Evolutionary conservation across 2,888 invertebrate species (phyloP).

Genomic region (Macropis europaea): DNA sequence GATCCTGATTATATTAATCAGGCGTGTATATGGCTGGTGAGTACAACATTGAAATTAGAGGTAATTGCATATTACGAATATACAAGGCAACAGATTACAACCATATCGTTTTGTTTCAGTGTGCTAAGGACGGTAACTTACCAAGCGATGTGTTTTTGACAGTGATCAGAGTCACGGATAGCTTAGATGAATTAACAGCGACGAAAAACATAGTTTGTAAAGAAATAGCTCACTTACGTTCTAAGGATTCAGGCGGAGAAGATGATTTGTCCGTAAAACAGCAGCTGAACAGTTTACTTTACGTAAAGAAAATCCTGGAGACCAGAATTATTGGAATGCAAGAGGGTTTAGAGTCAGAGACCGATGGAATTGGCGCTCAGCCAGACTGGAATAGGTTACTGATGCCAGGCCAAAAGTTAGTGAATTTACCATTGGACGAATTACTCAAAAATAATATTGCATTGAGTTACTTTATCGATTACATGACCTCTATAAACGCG

Average conservation of each 20-base stretch:
- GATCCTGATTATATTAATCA: conserved; percentile 97
- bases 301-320: conserved; percentile 89
- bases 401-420: conserved; percentile 81
- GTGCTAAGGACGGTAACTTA: conserved; percentile 87
- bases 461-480: conserved; percentile 89
- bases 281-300: conserved; percentile 91
- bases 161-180: conserved; percentile 89
- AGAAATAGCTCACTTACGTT: conserved; percentile 91
- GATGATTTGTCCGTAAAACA: conserved; percentile 91
- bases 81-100: not conserved
- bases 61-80: not conserved
- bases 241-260: conserved; percentile 92
- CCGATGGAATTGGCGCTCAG: conserved; percentile 74
- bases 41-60: conserved; percentile 75
- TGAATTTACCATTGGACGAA: conserved; percentile 86
- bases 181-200: conserved; percentile 90
- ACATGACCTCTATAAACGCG: conserved; percentile 85
- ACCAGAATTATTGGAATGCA: conserved; percentile 81
- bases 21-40: conserved; percentile 92
- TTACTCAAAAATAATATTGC: conserved; percentile 89
- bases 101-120: conserved; percentile 82
- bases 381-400: conserved; percentile 79
- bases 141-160: conserved; percentile 93
- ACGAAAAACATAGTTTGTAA: conserved; percentile 89
- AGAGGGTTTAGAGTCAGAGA: conserved; percentile 80